phyloP scores from a whole-genome alignment of 2,113 vertebrate species.

The Apaloderma vittatum region DNA sequence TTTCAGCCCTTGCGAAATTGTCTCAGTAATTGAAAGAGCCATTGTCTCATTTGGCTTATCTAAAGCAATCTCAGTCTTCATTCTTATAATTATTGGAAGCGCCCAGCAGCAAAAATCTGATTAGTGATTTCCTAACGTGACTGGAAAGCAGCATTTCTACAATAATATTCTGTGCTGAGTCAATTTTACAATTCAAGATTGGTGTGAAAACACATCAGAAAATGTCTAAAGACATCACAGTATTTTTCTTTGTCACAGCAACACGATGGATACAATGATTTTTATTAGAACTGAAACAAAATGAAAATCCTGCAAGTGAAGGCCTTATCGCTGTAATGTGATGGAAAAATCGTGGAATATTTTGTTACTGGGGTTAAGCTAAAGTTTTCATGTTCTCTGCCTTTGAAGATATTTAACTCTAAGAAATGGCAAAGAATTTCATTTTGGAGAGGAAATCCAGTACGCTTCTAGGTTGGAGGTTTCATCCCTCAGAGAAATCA shows the following conservation, averaged over 20 bases:
- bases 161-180: constrained; percentile 29
- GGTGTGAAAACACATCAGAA: neutral
- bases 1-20: constrained; percentile 51
- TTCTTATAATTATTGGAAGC: constrained; percentile 61
- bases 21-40: constrained; percentile 67
- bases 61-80: constrained; percentile 65
- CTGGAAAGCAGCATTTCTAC: constrained; percentile 31
- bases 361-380: neutral
- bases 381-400: neutral
- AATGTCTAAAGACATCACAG: neutral
- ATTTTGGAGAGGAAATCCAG: neutral
- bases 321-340: neutral
- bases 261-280: neutral
- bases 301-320: neutral
- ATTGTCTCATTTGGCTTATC: constrained; percentile 61
- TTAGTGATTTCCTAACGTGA: constrained; percentile 40
- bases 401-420: neutral
- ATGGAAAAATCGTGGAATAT: neutral
- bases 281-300: neutral
- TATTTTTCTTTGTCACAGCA: neutral
- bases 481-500: neutral
- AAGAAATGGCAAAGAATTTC: neutral
- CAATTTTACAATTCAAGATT: constrained; percentile 23
- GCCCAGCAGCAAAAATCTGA: constrained; percentile 58
- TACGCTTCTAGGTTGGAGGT: neutral